These are phyloP conservation scores for Drosophila nigrodunni DNA, from an alignment of 1,140 invertebrate species.

Conservation along the genomic window DNA sequence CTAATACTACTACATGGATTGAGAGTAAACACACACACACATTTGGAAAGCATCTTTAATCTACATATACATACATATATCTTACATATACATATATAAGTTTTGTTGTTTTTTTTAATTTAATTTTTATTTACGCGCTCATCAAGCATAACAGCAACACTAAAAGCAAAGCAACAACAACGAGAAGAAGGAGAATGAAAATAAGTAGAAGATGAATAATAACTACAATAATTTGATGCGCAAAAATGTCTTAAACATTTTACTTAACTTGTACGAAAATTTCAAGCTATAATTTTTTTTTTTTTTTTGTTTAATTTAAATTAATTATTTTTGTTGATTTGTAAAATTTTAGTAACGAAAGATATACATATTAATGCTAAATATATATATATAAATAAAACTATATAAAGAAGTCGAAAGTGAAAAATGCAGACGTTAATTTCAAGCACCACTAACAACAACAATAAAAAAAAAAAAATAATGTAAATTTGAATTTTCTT, in stretches of 20 bases:
- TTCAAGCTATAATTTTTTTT: not conserved
- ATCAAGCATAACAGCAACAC: not conserved
- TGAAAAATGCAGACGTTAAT: conserved; percentile 9
- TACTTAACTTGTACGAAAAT: conserved; percentile 19
- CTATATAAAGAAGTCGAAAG: conserved; percentile 31
- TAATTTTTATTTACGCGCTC: conserved; percentile 14
- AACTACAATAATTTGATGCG: conserved; percentile 9
- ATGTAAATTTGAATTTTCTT: conserved; percentile 31
- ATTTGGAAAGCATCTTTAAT: conserved; percentile 30
- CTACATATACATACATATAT: conserved; percentile 30
- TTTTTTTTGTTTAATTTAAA: conserved; percentile 36
- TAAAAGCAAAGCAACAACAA: not conserved
- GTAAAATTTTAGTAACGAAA: conserved; percentile 30
- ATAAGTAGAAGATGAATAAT: not conserved
- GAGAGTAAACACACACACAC: conserved; percentile 10
- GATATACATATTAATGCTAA: conserved; percentile 11
- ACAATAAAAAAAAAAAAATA: conserved; percentile 6
- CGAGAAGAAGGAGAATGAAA: not conserved
- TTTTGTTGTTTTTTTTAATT: conserved; percentile 28
- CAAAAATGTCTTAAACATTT: conserved; percentile 21
- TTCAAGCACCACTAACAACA: conserved; percentile 18
- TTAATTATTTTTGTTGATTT: conserved; percentile 48
- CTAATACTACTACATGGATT: conserved; percentile 27
- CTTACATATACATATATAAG: conserved; percentile 30
- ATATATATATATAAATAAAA: conserved; percentile 39